Evolutionary conservation across 2,888 invertebrate species (phyloP), one percentile per base, ranked within the genome.

Genomic region (Pteria penguin): DNA sequence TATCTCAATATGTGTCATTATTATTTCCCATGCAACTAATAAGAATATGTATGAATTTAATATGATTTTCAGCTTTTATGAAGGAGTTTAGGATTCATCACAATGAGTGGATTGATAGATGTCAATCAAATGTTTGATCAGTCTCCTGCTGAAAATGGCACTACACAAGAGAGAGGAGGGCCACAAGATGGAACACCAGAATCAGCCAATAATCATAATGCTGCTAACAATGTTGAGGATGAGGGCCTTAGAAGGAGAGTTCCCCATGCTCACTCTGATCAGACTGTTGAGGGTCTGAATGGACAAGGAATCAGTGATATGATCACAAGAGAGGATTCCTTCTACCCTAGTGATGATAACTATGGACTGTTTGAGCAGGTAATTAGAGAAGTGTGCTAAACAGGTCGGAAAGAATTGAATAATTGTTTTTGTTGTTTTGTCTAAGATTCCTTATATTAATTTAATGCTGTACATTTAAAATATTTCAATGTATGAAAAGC

Each of bases 281-380:
- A 45, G 45, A 18, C 11, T 45, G 45, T 45, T 18, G 18, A 18
- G 8, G 45, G 18, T 14, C 8, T 45, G 18, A 8, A 45, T 14
- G 18, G 18, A 8, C 8, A 18, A 18, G 45, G 45, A 8, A 45
- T 45, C 45, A 45, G 18, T 18, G 45, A 45, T 45, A 8, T 14
- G 18, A n/a, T n/a, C n/a, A 45, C 45, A 45, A 8, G 67, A 52
- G 86, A 86, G 71, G 85, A 86, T 45, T 8, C 86, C 8, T 79
- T 76, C 55, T 87, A 86, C 61, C 85, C 86, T 4, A 27, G 73
- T 26, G 88, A 88, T 80, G 87, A 87, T 63, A 80, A 76, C 8
- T 86, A 83, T 78, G 78, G 82, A n/a, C 81, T 87, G 63, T 87
- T 87, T 80, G 85, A 82, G 24, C 78, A 79, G 80, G 88, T 86